These are phyloP conservation scores for Loripinus fragilis DNA, from an alignment of 2,888 invertebrate species.

Conservation along the genomic window DNA sequence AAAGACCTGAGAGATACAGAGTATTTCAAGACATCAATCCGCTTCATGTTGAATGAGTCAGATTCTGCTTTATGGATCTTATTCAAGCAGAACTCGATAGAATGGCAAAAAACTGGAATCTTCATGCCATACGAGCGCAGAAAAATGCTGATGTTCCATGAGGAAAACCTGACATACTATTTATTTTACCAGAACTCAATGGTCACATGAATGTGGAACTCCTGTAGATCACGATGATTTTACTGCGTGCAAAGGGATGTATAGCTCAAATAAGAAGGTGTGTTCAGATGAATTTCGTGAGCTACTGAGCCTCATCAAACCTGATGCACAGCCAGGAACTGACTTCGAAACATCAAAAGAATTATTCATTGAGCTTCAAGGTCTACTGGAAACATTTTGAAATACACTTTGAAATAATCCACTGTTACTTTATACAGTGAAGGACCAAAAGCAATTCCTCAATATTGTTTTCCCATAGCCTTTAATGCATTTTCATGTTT, in stretches of 20 bases:
- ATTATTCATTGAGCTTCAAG: too few relatives aligned
- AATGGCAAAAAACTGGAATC: conserved; percentile 11
- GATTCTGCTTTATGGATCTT: conserved; percentile 27
- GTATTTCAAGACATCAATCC: conserved; percentile 7
- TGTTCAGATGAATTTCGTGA: conserved; percentile 18
- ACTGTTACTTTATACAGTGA: too few relatives aligned
- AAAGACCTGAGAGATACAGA: conserved; percentile 31
- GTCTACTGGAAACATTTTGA: too few relatives aligned
- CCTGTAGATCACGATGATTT: conserved; percentile 16
- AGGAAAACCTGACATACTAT: conserved; percentile 24
- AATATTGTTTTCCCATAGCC: too few relatives aligned
- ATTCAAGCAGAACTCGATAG: conserved; percentile 28
- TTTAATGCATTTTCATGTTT: too few relatives aligned
- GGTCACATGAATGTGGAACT: conserved; percentile 8
- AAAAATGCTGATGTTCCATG: neutral
- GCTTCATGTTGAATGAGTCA: conserved; percentile 23
- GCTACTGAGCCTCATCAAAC: neutral
- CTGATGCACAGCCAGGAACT: too few relatives aligned
- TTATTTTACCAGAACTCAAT: conserved; percentile 18
- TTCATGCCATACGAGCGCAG: conserved; percentile 6
- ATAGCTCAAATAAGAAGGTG: neutral
- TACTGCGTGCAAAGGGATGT: neutral
- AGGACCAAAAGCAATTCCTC: too few relatives aligned
- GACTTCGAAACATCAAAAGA: too few relatives aligned
- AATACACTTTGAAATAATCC: too few relatives aligned